Percentiles rank a stretch among this genome's conserved stretches.
These are phyloP conservation scores for Conus betulinus DNA, from an alignment of 1,140 invertebrate species.

Conservation along the genomic window DNA sequence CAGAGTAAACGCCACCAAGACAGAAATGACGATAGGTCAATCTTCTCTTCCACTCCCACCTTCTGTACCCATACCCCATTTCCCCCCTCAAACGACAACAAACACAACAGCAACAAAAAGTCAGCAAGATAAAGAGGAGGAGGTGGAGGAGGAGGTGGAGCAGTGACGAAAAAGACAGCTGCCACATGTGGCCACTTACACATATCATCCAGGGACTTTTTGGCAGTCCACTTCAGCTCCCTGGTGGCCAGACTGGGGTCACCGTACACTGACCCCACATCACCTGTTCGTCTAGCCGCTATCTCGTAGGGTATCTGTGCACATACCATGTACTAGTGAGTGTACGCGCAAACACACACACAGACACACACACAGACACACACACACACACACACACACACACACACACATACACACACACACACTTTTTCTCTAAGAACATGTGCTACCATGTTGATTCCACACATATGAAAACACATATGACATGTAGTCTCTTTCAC, in stretches of 20 bases:
- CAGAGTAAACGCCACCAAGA: too few relatives aligned
- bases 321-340: neutral
- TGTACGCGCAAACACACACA: neutral
- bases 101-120: too few relatives aligned
- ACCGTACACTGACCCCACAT: slow-evolving; percentile 92
- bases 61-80: too few relatives aligned
- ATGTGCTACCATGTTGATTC: neutral
- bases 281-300: slow-evolving; percentile 85
- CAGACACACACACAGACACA: neutral
- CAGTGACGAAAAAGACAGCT: too few relatives aligned
- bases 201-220: slow-evolving; percentile 89
- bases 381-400: neutral
- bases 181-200: slow-evolving; percentile 82
- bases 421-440: neutral
- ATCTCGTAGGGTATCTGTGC: slow-evolving; percentile 86
- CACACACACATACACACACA: neutral
- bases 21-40: too few relatives aligned
- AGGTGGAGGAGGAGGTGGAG: too few relatives aligned
- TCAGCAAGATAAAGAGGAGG: too few relatives aligned
- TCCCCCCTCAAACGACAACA: too few relatives aligned
- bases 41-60: too few relatives aligned
- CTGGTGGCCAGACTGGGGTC: slow-evolving; percentile 86
- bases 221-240: slow-evolving; percentile 90
- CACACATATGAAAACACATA: neutral
- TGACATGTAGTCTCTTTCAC: too few relatives aligned